A percentile compares a stretch with the other conserved stretches of the same genome.
phyloP scores from a whole-genome alignment of 2,888 invertebrate genomes.

The Temnothorax rugatulus region DNA sequence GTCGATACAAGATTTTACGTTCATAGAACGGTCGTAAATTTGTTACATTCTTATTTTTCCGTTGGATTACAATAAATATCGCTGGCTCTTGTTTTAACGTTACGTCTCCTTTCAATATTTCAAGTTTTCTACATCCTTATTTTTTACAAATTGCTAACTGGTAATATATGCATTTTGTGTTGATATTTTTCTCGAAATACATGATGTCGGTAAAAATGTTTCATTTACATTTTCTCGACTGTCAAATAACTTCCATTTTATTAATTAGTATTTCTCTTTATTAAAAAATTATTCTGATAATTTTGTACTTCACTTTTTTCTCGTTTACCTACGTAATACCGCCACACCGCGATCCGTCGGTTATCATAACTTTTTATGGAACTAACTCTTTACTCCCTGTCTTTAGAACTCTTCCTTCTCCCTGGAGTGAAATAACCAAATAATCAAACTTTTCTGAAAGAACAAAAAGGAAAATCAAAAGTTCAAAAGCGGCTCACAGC shows the following conservation, averaged over 20 bases:
- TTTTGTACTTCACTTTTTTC: background rate
- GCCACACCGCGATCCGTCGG: background rate
- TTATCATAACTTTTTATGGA: background rate
- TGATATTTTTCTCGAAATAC: background rate
- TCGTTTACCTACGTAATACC: background rate
- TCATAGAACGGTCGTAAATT: background rate
- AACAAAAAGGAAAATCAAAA: slow-evolving; percentile 60
- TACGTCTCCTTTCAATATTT: background rate
- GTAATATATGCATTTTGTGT: background rate
- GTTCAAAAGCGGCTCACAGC: slow-evolving; percentile 62
- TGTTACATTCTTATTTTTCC: background rate
- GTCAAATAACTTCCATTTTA: background rate
- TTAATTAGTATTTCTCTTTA: background rate
- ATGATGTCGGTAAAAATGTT: background rate
- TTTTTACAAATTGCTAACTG: background rate
- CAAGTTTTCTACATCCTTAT: background rate
- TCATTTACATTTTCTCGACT: background rate
- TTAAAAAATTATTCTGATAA: background rate
- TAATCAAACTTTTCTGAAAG: slow-evolving; percentile 31
- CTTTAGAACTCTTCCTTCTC: slow-evolving; percentile 66
- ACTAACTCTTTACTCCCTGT: background rate
- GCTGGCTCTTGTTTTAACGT: background rate
- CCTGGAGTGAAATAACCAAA: slow-evolving; percentile 44
- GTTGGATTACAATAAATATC: background rate
- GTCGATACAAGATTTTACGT: background rate